Evolutionary conservation across 2,888 invertebrate genomes (phyloP).

Genomic region (Drosophila peninsularis): DNA sequence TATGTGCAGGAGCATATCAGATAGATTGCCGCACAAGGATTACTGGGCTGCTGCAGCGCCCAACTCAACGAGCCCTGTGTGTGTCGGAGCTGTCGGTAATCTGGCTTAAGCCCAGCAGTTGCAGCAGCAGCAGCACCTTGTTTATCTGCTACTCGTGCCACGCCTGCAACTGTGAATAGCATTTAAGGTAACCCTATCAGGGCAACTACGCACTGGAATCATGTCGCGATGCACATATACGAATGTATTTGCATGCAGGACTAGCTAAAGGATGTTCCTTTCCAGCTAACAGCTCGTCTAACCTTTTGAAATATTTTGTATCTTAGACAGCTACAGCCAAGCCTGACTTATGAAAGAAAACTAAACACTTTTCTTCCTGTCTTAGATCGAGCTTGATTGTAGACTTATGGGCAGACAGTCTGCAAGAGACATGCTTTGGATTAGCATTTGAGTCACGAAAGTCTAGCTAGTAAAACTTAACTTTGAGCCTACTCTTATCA

Average conservation of each 20-base stretch:
- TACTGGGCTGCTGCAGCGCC: background rate
- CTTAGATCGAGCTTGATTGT: no score
- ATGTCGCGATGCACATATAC: no score
- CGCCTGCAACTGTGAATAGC: slow-evolving; percentile 8
- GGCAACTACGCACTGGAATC: background rate
- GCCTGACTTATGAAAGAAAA: no score
- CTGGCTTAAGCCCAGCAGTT: slow-evolving; percentile 2
- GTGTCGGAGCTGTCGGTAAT: slow-evolving; percentile 10
- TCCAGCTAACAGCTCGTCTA: no score
- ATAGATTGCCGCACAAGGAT: slow-evolving; percentile 3
- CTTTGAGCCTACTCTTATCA: background rate
- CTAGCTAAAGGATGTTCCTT: background rate
- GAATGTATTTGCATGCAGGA: background rate
- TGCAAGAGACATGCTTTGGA: no score
- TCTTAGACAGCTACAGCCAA: no score
- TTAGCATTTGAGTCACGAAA: no score
- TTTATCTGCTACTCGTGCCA: slow-evolving; percentile 8
- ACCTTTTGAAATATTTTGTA: no score
- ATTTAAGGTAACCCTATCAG: slow-evolving; percentile 1
- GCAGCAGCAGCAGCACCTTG: background rate
- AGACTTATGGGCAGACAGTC: no score
- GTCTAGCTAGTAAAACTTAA: no score
- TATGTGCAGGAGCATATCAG: background rate
- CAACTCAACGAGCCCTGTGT: background rate
- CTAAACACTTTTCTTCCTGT: no score